A percentile compares a stretch with the other conserved stretches of the same genome.
phyloP scores from a whole-genome alignment of 2,113 vertebrate genomes.

The Camelus dromedarius region DNA sequence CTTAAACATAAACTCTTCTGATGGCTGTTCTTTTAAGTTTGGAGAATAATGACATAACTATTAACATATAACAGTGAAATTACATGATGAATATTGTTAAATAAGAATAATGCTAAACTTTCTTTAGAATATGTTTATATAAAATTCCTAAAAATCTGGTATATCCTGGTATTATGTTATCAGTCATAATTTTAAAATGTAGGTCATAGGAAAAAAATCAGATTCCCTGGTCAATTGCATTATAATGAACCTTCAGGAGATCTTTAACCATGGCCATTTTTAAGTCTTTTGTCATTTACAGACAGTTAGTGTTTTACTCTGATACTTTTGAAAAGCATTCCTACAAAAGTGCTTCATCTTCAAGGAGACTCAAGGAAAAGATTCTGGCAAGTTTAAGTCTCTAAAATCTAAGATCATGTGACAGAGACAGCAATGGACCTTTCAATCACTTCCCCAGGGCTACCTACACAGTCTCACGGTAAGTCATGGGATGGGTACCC shows the following conservation, averaged over 20 bases:
- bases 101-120: neutral
- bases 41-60: conserved; percentile 39
- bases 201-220: no score
- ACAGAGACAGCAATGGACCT: neutral
- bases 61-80: neutral
- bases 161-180: no score
- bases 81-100: neutral
- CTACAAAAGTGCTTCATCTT: neutral
- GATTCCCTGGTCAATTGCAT: no score
- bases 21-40: neutral
- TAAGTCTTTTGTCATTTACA: no score
- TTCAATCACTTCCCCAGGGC: neutral
- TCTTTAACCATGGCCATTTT: no score
- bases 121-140: neutral
- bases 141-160: no score
- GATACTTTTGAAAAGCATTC: neutral
- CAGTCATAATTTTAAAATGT: no score
- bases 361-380: neutral
- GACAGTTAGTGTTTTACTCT: neutral
- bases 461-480: neutral
- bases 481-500: neutral
- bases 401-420: neutral
- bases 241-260: no score
- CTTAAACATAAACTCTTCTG: neutral
- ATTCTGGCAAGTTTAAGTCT: neutral